These are phyloP conservation scores for Scopus umbretta DNA, from an alignment of 2,113 vertebrate species.

Conservation along the genomic window DNA sequence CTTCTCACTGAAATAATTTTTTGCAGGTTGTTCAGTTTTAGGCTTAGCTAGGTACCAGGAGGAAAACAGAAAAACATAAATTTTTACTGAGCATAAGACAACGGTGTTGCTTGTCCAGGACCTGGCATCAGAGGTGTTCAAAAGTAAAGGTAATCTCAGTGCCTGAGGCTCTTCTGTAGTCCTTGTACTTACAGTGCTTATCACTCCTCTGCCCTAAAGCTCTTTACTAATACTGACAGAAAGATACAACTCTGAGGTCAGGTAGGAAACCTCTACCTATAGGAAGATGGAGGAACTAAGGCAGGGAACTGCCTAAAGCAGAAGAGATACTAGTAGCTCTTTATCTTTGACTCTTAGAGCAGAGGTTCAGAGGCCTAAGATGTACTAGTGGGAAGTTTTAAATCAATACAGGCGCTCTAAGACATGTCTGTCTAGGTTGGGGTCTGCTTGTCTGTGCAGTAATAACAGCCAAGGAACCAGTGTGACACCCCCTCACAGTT, in stretches of 20 bases:
- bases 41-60: neutral
- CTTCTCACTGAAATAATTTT: neutral
- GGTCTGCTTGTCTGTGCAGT: neutral
- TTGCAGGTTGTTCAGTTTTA: neutral
- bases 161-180: neutral
- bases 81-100: neutral
- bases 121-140: neutral
- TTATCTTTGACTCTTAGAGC: neutral
- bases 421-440: neutral
- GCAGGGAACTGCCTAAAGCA: neutral
- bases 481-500: neutral
- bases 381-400: neutral
- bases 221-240: neutral
- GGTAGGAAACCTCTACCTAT: neutral
- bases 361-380: neutral
- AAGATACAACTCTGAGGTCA: neutral
- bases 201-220: neutral
- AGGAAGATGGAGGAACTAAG: neutral
- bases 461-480: neutral
- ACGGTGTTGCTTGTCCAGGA: neutral
- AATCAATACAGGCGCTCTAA: rapidly evolving
- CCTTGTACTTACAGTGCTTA: neutral
- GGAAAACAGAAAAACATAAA: neutral
- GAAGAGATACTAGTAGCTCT: neutral
- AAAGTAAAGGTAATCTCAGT: neutral